phyloP scores from a whole-genome alignment of 2,888 invertebrate species.

The Eristalis arbustorum region DNA sequence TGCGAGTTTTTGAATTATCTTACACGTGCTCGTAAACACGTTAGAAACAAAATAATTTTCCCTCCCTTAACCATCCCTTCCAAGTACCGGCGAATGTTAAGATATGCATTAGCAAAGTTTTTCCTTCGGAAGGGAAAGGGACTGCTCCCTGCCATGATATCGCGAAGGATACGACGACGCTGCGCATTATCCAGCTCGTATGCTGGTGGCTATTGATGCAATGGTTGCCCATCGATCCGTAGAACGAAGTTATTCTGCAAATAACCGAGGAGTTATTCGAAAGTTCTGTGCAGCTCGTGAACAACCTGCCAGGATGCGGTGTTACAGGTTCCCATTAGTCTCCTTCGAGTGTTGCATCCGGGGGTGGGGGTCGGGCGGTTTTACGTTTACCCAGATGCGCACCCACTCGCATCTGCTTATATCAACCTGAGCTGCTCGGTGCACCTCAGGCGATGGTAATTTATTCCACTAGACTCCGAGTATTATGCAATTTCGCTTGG shows the following conservation, averaged over 20 bases:
- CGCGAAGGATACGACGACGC: conserved; percentile 10
- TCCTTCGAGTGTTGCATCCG: conserved; percentile 9
- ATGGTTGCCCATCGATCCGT: conserved; percentile 51
- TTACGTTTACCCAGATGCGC: too few relatives aligned
- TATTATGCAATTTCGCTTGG: conserved; percentile 50
- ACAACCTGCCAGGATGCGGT: conserved; percentile 47
- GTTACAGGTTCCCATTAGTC: conserved; percentile 39
- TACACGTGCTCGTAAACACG: conserved; percentile 11
- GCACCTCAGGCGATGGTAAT: conserved; percentile 53
- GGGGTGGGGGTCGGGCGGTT: conserved; percentile 3
- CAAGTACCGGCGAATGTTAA: conserved; percentile 32
- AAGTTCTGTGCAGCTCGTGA: conserved; percentile 47
- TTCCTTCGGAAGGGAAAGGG: background rate
- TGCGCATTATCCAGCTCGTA: conserved; percentile 10
- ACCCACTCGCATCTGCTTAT: background rate
- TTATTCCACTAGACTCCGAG: conserved; percentile 47
- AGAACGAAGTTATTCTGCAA: conserved; percentile 49
- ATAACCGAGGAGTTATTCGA: conserved; percentile 49
- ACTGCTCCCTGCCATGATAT: background rate
- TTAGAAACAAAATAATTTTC: conserved; percentile 17
- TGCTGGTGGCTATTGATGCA: conserved; percentile 50
- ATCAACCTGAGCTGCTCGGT: conserved; percentile 26
- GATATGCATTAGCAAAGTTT: conserved; percentile 54
- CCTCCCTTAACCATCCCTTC: background rate
- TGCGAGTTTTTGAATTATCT: conserved; percentile 21